Conservation (phyloP, 2,888 invertebrate species). For the Hypomecis punctinalis region DNA sequence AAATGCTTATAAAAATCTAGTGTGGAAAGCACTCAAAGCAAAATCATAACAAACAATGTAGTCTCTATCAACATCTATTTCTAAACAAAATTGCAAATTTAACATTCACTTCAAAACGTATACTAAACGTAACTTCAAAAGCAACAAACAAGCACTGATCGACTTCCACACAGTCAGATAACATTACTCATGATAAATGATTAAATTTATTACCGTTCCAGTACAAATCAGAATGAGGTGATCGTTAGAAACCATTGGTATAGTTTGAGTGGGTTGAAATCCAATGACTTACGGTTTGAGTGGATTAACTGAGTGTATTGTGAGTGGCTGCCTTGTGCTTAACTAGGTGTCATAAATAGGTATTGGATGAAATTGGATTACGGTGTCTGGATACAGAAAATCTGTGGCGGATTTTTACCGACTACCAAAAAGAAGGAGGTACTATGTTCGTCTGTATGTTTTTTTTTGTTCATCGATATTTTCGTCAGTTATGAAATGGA, state of each 20-base stretch:
- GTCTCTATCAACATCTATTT: no score
- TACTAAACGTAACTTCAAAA: no score
- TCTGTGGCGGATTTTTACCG: neutral
- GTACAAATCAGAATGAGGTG: slow-evolving; percentile 6
- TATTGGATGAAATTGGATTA: slow-evolving; percentile 18
- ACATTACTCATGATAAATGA: slow-evolving; percentile 26
- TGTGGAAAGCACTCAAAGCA: no score
- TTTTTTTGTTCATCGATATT: no score
- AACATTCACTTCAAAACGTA: no score
- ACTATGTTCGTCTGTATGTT: neutral
- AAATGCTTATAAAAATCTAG: no score
- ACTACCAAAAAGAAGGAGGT: no score
- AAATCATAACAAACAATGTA: no score
- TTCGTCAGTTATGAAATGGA: no score
- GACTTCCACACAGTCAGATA: neutral
- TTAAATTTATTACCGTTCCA: slow-evolving; percentile 20
- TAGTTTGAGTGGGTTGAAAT: slow-evolving; percentile 23
- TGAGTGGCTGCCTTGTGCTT: slow-evolving; percentile 24
- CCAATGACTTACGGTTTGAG: slow-evolving; percentile 19
- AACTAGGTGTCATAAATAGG: slow-evolving; percentile 27
- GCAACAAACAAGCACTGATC: neutral
- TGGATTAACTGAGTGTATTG: slow-evolving; percentile 5
- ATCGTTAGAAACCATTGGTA: slow-evolving; percentile 21
- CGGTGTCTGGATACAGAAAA: neutral
- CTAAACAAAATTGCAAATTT: no score